Evolutionary conservation across 2,797 vertebrate genomes (phyloP).

Genomic region (Notolabrus celidotus): DNA sequence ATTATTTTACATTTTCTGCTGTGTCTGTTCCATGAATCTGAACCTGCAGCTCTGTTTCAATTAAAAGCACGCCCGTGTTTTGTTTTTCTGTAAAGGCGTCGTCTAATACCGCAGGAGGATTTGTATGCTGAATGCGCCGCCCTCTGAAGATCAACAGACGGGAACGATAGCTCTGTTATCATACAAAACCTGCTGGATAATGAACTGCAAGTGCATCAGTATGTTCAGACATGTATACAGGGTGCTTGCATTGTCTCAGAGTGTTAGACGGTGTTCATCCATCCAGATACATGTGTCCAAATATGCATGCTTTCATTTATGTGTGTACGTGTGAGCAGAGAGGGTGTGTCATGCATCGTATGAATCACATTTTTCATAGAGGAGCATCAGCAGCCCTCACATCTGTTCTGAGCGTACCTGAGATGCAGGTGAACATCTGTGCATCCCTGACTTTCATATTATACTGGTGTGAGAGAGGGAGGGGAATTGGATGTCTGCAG

Average conservation of each 20-base stretch:
- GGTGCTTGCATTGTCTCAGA: constrained; percentile 22
- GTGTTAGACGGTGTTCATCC: constrained; percentile 35
- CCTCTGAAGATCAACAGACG: constrained; percentile 44
- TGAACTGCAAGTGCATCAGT: constrained; percentile 41
- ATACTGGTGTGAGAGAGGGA: background rate
- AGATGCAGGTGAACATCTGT: constrained; percentile 49
- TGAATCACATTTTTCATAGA: constrained; percentile 15
- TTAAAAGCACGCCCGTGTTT: no score
- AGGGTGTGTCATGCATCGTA: background rate
- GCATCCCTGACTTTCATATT: constrained; percentile 8
- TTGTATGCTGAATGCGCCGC: constrained; percentile 31
- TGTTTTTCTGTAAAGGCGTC: constrained; percentile 39
- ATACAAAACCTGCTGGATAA: constrained; percentile 39
- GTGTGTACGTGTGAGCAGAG: background rate
- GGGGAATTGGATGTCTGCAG: background rate
- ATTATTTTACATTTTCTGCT: no score
- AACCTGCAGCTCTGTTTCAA: no score
- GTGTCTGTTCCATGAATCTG: no score
- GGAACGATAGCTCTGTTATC: constrained; percentile 51
- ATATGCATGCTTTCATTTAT: constrained; percentile 22
- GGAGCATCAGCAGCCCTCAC: constrained; percentile 19
- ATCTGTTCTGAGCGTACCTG: constrained; percentile 36
- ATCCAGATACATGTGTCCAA: constrained; percentile 40
- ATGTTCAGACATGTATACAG: constrained; percentile 41
- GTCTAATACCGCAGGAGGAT: constrained; percentile 14